A percentile compares a stretch with the other conserved stretches of the same genome.
Evolutionary conservation across 2,888 invertebrate genomes (phyloP).

Genomic region (Lasioglossum pauxillum): DNA sequence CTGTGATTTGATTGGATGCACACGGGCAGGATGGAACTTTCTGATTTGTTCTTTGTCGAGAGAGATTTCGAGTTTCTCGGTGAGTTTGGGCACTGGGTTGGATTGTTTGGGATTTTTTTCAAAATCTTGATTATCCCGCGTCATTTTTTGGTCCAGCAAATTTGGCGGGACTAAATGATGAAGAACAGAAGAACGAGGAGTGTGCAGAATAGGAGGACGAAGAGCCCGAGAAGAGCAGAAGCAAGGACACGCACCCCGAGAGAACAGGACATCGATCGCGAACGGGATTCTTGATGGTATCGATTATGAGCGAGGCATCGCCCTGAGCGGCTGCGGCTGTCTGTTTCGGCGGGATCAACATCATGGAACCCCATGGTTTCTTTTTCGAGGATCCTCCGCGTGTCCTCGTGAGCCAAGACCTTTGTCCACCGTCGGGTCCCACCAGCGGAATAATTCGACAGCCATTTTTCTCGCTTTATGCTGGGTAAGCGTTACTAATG

Average conservation of each 20-base stretch:
- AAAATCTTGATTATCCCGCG: background rate
- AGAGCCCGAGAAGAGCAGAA: background rate
- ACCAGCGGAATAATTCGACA: conserved; percentile 78
- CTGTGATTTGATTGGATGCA: conserved; percentile 36
- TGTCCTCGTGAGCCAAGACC: conserved; percentile 63
- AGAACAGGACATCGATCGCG: conserved; percentile 40
- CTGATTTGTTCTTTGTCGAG: background rate
- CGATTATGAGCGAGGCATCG: conserved; percentile 59
- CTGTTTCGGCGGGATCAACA: conserved; percentile 54
- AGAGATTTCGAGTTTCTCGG: background rate
- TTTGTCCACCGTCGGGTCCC: conserved; percentile 69
- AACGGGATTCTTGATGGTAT: conserved; percentile 57
- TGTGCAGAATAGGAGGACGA: background rate
- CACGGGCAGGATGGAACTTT: conserved; percentile 2
- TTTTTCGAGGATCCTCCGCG: conserved; percentile 57
- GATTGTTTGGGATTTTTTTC: too few relatives aligned
- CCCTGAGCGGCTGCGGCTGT: conserved; percentile 33
- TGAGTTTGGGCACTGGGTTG: background rate
- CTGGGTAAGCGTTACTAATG: conserved; percentile 81
- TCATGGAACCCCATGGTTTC: conserved; percentile 68
- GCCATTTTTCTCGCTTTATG: conserved; percentile 80
- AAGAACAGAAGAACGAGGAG: background rate
- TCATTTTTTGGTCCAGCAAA: too few relatives aligned
- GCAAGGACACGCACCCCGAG: background rate
- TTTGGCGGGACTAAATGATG: too few relatives aligned